These are phyloP conservation scores for Dendrophyllia cribrosa DNA, from an alignment of 64 coral and sea anemone genomes.

Conservation along the genomic window DNA sequence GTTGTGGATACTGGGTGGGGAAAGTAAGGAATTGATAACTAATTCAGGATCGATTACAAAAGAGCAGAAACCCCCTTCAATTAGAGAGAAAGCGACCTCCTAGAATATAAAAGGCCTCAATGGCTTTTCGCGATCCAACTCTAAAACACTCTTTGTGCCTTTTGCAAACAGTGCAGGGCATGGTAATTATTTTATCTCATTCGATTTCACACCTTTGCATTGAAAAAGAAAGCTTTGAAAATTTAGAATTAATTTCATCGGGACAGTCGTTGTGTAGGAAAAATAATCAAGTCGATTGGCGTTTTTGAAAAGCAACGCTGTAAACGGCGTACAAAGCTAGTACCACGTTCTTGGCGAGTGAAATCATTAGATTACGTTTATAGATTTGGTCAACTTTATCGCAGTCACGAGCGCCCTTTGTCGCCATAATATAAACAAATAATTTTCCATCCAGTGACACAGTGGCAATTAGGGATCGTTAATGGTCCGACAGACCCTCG, in stretches of 20 bases:
- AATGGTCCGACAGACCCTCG: constrained; percentile 17
- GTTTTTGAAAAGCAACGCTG: neutral
- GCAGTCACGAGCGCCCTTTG: constrained; percentile 23
- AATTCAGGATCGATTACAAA: constrained; percentile 31
- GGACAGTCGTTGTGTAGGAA: neutral
- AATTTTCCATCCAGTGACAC: constrained; percentile 43
- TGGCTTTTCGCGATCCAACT: constrained; percentile 8
- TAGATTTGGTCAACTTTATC: constrained; percentile 45
- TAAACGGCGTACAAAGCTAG: neutral
- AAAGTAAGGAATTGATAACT: constrained; percentile 44
- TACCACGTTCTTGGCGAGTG: neutral
- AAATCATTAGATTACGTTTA: constrained; percentile 14
- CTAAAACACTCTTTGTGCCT: constrained; percentile 43
- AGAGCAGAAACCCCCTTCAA: constrained; percentile 10
- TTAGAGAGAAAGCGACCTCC: constrained; percentile 23
- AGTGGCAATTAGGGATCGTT: constrained; percentile 52
- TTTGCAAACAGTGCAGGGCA: constrained; percentile 30
- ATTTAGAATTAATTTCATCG: neutral
- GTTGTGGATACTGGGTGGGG: constrained; percentile 36
- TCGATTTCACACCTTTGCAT: constrained; percentile 37
- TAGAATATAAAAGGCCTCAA: constrained; percentile 21
- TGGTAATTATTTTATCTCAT: constrained; percentile 58
- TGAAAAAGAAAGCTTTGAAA: constrained; percentile 43
- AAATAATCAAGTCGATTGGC: neutral
- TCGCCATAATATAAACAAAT: constrained; percentile 65